Conservation (phyloP, 2,113 vertebrate genomes). For the Notechis scutatus region DNA sequence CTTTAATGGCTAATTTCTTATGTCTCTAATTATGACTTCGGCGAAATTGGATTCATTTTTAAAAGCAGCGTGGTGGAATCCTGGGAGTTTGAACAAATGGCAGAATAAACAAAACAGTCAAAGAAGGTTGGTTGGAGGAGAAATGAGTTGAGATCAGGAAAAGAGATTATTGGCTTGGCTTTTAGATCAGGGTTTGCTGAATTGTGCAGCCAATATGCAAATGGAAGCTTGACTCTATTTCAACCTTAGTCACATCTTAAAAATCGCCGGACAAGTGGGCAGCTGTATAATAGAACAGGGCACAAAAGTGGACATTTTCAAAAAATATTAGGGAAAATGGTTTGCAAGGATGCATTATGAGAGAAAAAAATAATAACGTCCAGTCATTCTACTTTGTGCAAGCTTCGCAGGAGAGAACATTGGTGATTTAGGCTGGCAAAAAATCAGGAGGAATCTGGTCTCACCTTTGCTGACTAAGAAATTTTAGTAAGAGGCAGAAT, state of each 20-base stretch:
- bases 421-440: background rate
- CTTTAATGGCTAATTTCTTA: slow-evolving; percentile 34
- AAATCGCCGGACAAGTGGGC: background rate
- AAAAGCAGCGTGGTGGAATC: background rate
- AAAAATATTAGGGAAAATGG: background rate
- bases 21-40: slow-evolving; percentile 24
- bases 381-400: background rate
- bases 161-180: background rate
- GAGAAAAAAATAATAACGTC: background rate
- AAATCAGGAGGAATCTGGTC: background rate
- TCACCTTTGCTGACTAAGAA: background rate
- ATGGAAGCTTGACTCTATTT: background rate
- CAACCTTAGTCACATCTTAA: background rate
- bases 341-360: background rate
- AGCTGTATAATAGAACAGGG: background rate
- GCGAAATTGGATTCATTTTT: slow-evolving; percentile 22
- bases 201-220: background rate
- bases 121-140: background rate
- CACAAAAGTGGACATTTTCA: background rate
- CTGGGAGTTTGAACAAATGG: background rate
- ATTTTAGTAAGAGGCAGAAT: too few relatives aligned
- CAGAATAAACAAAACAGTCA: background rate
- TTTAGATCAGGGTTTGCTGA: background rate
- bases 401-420: background rate
- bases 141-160: background rate